Base-by-base conservation (phyloP, 2,797 vertebrate genomes). In the Siniperca undulata region DNA sequence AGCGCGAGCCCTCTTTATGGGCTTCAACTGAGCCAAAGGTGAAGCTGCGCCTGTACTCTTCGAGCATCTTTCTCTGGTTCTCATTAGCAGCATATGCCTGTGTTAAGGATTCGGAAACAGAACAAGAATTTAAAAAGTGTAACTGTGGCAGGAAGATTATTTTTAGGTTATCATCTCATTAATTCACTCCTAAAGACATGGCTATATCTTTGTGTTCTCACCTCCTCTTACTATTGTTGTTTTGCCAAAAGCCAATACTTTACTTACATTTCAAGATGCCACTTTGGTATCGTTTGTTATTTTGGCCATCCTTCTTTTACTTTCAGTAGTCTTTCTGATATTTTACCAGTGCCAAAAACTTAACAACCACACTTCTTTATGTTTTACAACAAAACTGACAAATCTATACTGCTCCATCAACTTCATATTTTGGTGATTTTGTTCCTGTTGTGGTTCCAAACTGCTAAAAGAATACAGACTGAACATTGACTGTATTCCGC, bases 1-100 rank as follows among this genome's bases (percentile, higher is more conserved):
- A 96, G 70, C 97, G 96, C 0, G 97, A 99, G 36, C 97, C 97
- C 77, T 97, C 96, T 93, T 99, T 99, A 80, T 99, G 97, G 38
- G 97, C 97, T 0, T 97, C 95, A 1, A 98, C 86, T 3, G 97
- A 98, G 38, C 97, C 97, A 1, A 95, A 95, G 9, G 91, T 96
- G 91, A 99, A 99, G 88, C 97, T 97, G 30, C 93, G 94, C 0
- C 84, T 65, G 80, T 98, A 99, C 76, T 97, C 95, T 53, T 96
- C 94, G 67, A 99, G 90, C 97, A 99, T 99, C 78, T 92, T 94
- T 20, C 81, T 94, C 95, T 98, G 97, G 90, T 96, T 96, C 73
- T 97, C 96, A 80, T 97, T 97, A 84, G 97, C 95, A 44, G 97
- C 95, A 4, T 96, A 95, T 0, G 83, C 82, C 97, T 99, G 83